Base-by-base conservation (phyloP, 2,113 vertebrate species). In the Perccottus glenii region DNA sequence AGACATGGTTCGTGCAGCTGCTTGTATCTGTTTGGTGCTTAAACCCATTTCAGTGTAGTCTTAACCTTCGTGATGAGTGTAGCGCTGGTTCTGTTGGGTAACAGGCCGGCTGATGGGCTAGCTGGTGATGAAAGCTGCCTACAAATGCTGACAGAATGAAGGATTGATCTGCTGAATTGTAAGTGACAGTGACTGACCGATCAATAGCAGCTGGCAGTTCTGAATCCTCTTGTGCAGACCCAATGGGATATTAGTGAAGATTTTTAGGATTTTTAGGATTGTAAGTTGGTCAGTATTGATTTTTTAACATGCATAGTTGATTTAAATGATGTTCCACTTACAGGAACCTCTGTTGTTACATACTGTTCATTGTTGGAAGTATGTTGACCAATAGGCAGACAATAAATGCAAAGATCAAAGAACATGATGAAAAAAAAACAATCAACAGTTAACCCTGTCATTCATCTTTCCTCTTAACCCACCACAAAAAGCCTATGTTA, bases 31-130 rank as follows among this genome's bases (percentile, higher is more conserved):
- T 87, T 89, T 76, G 65, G 35, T 58, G 67, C 83, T 86, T 91
- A 90, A 91, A 90, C 85, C 88, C 83, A 91, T 91, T 91, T 90
- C 88, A 91, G 89, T 60, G 42, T 73, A 81, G 82, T 70, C 79
- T 83, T 84, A 86, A 82, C 78, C 70, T 70, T 69, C 66, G 59
- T 74, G 85, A 81, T 81, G 77, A 72, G 75, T 82, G 79, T 72
- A 72, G 72, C 65, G 50, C 64, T 75, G 73, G 59, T 55, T 55
- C 73, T 72, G 61, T n/a, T 64, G 64, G 72, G 82, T 82, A 82
- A 82, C 78, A 73, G 62, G 60, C 78, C 10, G 70, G 59, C 70
- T 77, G 80, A 85, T 65, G 65, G 67, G 67, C 67, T 63, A 49
- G 80, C 70, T 81, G 67, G 81, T 74, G 82, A 64, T 87, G 84